A percentile compares a stretch with the other conserved stretches of the same genome.
These are phyloP conservation scores for Elegia similella DNA, from an alignment of 2,888 invertebrate species.

Conservation along the genomic window DNA sequence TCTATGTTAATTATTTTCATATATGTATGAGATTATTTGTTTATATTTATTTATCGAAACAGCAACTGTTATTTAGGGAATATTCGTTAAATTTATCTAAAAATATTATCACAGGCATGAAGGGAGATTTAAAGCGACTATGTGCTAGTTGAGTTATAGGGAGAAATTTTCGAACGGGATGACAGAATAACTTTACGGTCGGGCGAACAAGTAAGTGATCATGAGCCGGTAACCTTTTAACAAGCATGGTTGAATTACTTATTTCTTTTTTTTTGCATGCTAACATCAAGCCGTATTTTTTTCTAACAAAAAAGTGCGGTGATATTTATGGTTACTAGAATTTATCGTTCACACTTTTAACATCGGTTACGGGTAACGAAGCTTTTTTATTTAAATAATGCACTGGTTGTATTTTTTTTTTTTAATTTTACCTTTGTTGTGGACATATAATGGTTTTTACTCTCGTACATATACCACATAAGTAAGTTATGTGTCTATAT, in stretches of 20 bases:
- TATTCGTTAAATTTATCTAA: neutral
- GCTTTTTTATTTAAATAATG: neutral
- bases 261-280: constrained; percentile 34
- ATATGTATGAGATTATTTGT: neutral
- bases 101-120: constrained; percentile 5
- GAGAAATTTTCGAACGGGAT: constrained; percentile 4
- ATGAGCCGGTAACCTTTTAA: constrained; percentile 63
- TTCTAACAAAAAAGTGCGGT: neutral
- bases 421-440: neutral
- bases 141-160: constrained; percentile 4
- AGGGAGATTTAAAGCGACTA: neutral
- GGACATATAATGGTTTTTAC: neutral
- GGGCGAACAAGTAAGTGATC: constrained; percentile 62
- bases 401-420: neutral
- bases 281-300: constrained; percentile 6
- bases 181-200: neutral
- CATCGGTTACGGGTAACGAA: neutral
- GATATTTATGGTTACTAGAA: neutral
- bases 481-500: neutral
- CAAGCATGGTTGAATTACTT: constrained; percentile 56
- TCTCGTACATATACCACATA: neutral
- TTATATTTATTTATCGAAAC: neutral
- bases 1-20: neutral
- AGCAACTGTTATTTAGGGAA: neutral
- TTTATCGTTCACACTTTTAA: neutral